Evolutionary conservation across 2,888 invertebrate species (phyloP).

Genomic region (Allacma fusca): DNA sequence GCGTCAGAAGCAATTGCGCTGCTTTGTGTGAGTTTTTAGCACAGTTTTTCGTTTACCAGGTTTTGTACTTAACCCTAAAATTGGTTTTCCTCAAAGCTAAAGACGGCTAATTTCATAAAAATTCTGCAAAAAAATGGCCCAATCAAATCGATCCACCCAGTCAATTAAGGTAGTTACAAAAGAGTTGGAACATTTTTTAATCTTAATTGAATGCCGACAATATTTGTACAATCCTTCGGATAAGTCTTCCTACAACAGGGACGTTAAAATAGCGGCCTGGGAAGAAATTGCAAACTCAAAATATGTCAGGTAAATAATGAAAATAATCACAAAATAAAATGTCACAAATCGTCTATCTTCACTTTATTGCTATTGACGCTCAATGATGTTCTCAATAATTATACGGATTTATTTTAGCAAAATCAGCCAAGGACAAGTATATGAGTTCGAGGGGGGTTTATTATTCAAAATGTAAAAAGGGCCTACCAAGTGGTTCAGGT

Average conservation of each 20-base stretch:
- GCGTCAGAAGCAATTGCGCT: too few relatives aligned
- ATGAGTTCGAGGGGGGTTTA: not conserved
- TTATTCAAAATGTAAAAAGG: not conserved
- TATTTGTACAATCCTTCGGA: not conserved
- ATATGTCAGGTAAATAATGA: not conserved
- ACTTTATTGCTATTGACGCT: too few relatives aligned
- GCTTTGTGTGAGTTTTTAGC: too few relatives aligned
- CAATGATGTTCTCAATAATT: too few relatives aligned
- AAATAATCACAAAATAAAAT: not conserved
- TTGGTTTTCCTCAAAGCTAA: too few relatives aligned
- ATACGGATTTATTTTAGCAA: not conserved
- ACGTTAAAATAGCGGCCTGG: not conserved
- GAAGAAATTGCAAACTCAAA: not conserved
- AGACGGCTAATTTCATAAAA: too few relatives aligned
- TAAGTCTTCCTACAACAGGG: not conserved
- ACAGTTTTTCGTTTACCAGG: too few relatives aligned
- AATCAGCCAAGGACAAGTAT: conserved; percentile 1
- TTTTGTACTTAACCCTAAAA: too few relatives aligned
- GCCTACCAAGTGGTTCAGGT: not conserved
- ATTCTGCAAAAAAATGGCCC: too few relatives aligned
- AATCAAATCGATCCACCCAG: too few relatives aligned
- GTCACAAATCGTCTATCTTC: not conserved
- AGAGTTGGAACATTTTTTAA: not conserved
- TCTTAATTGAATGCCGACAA: conserved; percentile 8
- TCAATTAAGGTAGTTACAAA: not conserved